Evolutionary conservation across 2,888 invertebrate species (phyloP).

Genomic region (Neoaliturus tenellus): DNA sequence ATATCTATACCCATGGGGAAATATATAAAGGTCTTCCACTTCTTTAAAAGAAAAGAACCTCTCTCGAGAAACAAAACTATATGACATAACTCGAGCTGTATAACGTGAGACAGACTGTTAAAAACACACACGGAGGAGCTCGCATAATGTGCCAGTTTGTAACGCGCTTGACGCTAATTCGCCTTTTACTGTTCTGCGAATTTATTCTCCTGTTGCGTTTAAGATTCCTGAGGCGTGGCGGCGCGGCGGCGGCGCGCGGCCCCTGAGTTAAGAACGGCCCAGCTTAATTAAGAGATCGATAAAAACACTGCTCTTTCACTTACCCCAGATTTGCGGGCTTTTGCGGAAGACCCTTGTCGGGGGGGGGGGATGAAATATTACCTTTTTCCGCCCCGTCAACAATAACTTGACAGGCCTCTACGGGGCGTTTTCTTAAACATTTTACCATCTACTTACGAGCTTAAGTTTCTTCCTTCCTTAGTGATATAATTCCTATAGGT

Average conservation of each 20-base stretch:
- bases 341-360: background rate
- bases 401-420: background rate
- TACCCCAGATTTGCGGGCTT: background rate
- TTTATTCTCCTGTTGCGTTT: constrained; percentile 53
- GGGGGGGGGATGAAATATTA: constrained; percentile 42
- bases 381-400: constrained; percentile 21
- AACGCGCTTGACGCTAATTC: constrained; percentile 40
- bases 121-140: background rate
- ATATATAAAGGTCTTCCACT: too few relatives aligned
- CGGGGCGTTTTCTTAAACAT: constrained; percentile 29
- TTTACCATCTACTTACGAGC: background rate
- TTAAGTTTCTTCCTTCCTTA: too few relatives aligned
- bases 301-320: background rate
- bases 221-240: constrained; percentile 15
- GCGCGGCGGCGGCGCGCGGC: background rate
- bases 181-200: constrained; percentile 43
- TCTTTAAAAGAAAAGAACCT: too few relatives aligned
- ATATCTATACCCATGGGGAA: too few relatives aligned
- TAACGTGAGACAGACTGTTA: background rate
- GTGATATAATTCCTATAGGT: too few relatives aligned
- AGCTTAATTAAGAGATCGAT: background rate
- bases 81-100: background rate
- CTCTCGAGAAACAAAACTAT: background rate
- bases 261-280: background rate
- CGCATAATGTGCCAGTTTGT: constrained; percentile 51